These are phyloP conservation scores for Fringilla coelebs DNA, from an alignment of 2,797 vertebrate species.

Conservation along the genomic window DNA sequence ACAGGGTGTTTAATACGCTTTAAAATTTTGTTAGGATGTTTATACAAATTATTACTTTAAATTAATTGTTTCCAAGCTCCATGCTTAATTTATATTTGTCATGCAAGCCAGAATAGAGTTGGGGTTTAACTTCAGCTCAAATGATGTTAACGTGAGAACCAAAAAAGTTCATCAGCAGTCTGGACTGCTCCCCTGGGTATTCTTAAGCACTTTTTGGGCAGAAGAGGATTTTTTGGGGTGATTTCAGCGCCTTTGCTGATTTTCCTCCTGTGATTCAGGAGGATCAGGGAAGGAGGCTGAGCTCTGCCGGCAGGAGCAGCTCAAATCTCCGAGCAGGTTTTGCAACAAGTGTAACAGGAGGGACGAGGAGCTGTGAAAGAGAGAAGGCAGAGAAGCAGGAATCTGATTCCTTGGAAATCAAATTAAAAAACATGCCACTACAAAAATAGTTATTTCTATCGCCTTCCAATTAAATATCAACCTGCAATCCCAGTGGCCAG, in stretches of 20 bases:
- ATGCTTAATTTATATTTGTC: constrained; percentile 64
- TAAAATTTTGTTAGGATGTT: constrained; percentile 81
- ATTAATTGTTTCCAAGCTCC: constrained; percentile 79
- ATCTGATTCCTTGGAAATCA: not conserved
- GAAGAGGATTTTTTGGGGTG: not conserved
- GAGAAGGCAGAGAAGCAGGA: not conserved
- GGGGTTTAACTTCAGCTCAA: constrained; percentile 34
- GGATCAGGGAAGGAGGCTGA: not conserved
- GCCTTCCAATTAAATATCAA: not conserved
- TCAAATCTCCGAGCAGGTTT: not conserved
- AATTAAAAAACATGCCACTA: not conserved
- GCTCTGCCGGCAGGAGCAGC: not conserved
- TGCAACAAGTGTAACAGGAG: constrained; percentile 46
- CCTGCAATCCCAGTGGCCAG: not conserved
- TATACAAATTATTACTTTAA: constrained; percentile 83
- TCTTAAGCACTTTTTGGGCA: not conserved
- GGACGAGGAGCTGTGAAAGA: not conserved
- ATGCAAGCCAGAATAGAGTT: constrained; percentile 50
- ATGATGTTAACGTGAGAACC: not conserved
- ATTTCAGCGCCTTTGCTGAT: not conserved
- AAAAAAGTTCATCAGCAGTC: not conserved
- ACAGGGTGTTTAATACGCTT: constrained; percentile 83
- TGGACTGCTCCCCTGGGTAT: not conserved
- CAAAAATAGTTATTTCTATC: not conserved
- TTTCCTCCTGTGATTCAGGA: not conserved